A percentile compares a stretch with the other conserved stretches of the same genome.
These are phyloP conservation scores for Hemitrygon akajei DNA, from an alignment of 2,797 vertebrate species.

Conservation along the genomic window DNA sequence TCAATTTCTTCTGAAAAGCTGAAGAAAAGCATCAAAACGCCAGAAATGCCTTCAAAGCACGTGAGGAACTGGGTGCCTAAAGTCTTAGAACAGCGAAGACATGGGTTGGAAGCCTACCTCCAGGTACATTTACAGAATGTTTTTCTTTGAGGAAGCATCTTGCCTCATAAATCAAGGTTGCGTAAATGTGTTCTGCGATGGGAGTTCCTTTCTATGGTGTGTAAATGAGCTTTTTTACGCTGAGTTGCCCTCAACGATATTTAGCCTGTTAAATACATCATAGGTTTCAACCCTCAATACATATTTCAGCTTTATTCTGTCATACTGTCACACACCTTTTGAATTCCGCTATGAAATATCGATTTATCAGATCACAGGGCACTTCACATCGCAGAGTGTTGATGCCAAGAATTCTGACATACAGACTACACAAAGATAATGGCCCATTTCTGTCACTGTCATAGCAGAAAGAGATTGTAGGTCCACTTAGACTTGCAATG, in stretches of 20 bases:
- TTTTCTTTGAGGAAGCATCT: not conserved
- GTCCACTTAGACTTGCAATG: not conserved
- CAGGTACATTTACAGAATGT: slow-evolving; percentile 66
- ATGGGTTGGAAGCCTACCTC: slow-evolving; percentile 85
- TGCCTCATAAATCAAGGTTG: slow-evolving; percentile 27
- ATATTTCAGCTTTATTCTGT: slow-evolving; percentile 35
- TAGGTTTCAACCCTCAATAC: slow-evolving; percentile 11
- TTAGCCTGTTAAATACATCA: slow-evolving; percentile 34
- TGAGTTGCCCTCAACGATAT: slow-evolving; percentile 23
- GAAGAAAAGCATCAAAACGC: slow-evolving; percentile 90
- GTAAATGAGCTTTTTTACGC: not conserved
- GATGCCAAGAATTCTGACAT: slow-evolving; percentile 39
- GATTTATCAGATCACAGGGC: slow-evolving; percentile 38
- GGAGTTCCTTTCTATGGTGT: not conserved
- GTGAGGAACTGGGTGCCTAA: slow-evolving; percentile 98
- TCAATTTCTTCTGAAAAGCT: slow-evolving; percentile 60
- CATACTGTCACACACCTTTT: slow-evolving; percentile 16
- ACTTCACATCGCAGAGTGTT: slow-evolving; percentile 34
- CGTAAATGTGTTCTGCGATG: slow-evolving; percentile 10
- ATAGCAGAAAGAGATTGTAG: not conserved
- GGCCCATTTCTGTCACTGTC: slow-evolving; percentile 39
- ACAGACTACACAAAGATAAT: slow-evolving; percentile 39
- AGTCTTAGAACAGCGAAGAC: slow-evolving; percentile 88
- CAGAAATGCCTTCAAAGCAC: slow-evolving; percentile 96
- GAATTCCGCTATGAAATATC: slow-evolving; percentile 36